Percentiles rank a stretch among this genome's conserved stretches.
These are phyloP conservation scores for Protobothrops mucrosquamatus DNA, from an alignment of 2,113 vertebrate genomes.

Conservation along the genomic window DNA sequence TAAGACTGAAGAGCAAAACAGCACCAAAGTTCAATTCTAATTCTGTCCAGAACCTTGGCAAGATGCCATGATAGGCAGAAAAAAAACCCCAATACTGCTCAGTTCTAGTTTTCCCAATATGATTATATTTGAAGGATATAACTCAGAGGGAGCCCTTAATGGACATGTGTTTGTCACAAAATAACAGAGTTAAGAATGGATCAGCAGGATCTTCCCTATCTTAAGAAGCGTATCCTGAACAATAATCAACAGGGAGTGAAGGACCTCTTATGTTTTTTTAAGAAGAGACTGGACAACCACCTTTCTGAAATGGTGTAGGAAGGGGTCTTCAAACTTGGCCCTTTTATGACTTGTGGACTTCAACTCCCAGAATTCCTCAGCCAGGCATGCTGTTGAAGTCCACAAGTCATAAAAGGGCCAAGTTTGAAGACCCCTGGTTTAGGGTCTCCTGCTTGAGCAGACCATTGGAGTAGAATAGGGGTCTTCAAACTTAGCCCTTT, in stretches of 20 bases:
- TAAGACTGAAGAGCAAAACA: conserved; percentile 32
- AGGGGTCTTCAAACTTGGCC: too few relatives aligned
- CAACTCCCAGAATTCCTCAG: too few relatives aligned
- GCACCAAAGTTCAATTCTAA: conserved; percentile 3
- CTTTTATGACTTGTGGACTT: too few relatives aligned
- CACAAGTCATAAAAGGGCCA: too few relatives aligned
- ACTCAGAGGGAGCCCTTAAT: not conserved
- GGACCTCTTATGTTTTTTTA: not conserved
- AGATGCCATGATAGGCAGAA: not conserved
- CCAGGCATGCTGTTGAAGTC: too few relatives aligned
- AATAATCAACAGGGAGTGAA: not conserved
- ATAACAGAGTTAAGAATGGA: not conserved
- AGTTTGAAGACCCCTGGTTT: too few relatives aligned
- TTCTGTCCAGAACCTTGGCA: not conserved
- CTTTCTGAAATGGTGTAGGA: too few relatives aligned
- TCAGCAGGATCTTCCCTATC: not conserved
- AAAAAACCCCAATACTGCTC: not conserved
- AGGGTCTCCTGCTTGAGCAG: too few relatives aligned
- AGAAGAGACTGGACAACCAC: too few relatives aligned
- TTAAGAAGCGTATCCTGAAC: not conserved
- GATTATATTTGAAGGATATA: not conserved
- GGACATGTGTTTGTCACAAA: not conserved
- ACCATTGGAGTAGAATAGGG: too few relatives aligned
- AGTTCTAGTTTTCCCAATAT: conserved; percentile 13
- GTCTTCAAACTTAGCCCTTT: too few relatives aligned